Conservation (phyloP, 2,888 invertebrate species). For the Phrixothrix hirtus region DNA sequence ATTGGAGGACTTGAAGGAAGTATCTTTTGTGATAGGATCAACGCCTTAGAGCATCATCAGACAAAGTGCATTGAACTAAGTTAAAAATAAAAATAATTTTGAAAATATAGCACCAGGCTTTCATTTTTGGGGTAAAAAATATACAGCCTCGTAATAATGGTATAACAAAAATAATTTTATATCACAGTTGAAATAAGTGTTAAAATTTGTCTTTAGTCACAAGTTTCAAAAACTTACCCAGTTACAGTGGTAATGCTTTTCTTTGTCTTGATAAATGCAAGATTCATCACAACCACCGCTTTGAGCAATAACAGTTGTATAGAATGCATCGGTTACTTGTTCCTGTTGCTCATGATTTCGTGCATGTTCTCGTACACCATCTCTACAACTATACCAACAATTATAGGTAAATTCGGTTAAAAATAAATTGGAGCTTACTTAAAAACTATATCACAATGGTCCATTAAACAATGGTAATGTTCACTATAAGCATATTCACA, state of each 20-base stretch:
- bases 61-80: too few species aligned
- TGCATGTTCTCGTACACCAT: slow-evolving; percentile 81
- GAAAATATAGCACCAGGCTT: too few species aligned
- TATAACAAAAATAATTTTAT: neutral
- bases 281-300: slow-evolving; percentile 67
- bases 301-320: slow-evolving; percentile 66
- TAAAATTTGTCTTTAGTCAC: neutral
- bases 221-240: slow-evolving; percentile 71
- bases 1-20: too few species aligned
- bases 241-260: slow-evolving; percentile 87
- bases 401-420: neutral
- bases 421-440: slow-evolving; percentile 56
- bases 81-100: too few species aligned
- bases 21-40: too few species aligned
- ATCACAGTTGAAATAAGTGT: too few species aligned
- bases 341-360: slow-evolving; percentile 88
- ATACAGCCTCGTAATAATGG: neutral
- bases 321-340: slow-evolving; percentile 78
- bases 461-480: slow-evolving; percentile 85
- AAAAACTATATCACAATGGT: slow-evolving; percentile 74
- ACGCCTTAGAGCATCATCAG: too few species aligned
- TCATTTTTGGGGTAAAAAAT: too few species aligned
- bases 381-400: slow-evolving; percentile 58
- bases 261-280: slow-evolving; percentile 75
- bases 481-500: slow-evolving; percentile 73